Evolutionary conservation across 2,113 vertebrate species (phyloP).

Genomic region (Australoheros scitulus): DNA sequence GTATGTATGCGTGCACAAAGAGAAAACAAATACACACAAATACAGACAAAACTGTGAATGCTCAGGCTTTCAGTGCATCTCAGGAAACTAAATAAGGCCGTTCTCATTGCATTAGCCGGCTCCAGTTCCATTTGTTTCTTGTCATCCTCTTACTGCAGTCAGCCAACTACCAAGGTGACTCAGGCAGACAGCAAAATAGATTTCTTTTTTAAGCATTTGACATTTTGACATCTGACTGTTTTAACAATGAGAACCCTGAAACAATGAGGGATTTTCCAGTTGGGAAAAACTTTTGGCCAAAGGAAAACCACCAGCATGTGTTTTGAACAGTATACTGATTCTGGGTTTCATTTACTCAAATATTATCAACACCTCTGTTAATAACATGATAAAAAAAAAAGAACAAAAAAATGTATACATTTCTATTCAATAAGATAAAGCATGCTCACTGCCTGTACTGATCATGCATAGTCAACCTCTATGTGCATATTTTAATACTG

Average conservation of each 20-base stretch:
- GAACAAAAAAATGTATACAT: not conserved
- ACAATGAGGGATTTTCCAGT: not conserved
- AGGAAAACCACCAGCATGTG: not conserved
- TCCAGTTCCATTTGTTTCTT: not conserved
- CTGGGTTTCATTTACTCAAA: not conserved
- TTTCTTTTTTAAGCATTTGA: not conserved
- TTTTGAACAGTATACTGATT: not conserved
- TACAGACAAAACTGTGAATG: conserved; percentile 6
- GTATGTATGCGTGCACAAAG: not conserved
- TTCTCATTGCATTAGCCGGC: not conserved
- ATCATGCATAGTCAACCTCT: not conserved
- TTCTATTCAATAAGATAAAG: not conserved
- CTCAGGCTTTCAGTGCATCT: not conserved
- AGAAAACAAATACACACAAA: not conserved
- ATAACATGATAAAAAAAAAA: not conserved
- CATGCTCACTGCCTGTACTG: not conserved
- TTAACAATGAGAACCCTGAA: not conserved
- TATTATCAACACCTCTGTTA: not conserved
- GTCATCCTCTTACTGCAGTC: not conserved
- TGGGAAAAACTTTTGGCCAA: not conserved
- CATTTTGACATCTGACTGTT: not conserved
- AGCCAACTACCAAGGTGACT: not conserved
- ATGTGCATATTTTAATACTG: not conserved
- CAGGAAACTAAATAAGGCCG: not conserved
- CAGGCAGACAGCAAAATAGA: not conserved